Base-by-base conservation (phyloP, 2,797 vertebrate genomes). In the Pseudomugil tenellus region DNA sequence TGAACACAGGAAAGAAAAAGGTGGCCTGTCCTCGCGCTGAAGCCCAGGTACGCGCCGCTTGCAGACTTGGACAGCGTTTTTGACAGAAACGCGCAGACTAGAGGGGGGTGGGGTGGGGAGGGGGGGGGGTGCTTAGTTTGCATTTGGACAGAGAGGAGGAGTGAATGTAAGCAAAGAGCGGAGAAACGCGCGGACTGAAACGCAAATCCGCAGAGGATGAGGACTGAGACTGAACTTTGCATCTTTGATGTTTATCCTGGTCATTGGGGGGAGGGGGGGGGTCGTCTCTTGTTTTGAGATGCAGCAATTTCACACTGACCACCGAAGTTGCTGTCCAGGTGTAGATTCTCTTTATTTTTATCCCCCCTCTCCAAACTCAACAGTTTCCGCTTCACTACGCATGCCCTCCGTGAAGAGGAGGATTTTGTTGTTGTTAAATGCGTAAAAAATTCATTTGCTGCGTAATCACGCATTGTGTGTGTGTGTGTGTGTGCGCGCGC, bases 381-480 rank as follows among this genome's bases (percentile, higher is more conserved):
- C 70, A 72, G 70, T 85, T 84, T 83, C 72, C 75, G 62, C 88
- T 76, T 82, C 81, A 84, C 85, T 85, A 78, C 80, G 91, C 92
- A 92, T 91, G 91, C 81, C 84, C 88, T 83, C 86, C 76, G 35
- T 48, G 59, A 74, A 53, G 13, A 67, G 86, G 89, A 87, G 81
- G 87, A 87, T 86, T 88, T 85, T 83, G 76, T 88, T 88, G 85
- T 90, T 79, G 74, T 90, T 82, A 59, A 80, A 88, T 84, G 84
- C 89, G 83, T 88, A 81, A 77, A 73, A 57, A 87, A 86, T 93
- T 94, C 94, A 95, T 96, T 51, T 90, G 93, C 94, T 95, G 94
- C 94, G 93, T 95, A 96, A 94, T 95, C 94, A 94, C 96, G 96
- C 96, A 84, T 70, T 84, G 60, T 77, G 76, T 16, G 37, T 39